Evolutionary conservation across 2,888 invertebrate genomes (phyloP).

Genomic region (Cerceris ruficornis): DNA sequence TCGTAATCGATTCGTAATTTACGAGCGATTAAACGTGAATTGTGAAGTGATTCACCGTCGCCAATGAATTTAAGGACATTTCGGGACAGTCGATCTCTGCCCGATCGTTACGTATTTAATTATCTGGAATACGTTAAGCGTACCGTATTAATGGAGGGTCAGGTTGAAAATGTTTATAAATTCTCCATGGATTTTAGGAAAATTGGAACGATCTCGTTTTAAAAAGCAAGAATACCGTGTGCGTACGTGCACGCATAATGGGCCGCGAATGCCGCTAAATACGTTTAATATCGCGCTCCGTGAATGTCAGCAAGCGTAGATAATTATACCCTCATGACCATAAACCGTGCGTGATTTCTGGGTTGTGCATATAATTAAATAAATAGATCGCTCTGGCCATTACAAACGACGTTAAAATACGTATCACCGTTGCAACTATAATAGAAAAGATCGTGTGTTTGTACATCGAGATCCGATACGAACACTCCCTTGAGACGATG

Average conservation of each 20-base stretch:
- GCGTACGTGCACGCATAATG: background rate
- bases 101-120: background rate
- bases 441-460: background rate
- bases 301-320: background rate
- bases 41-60: conserved; percentile 24
- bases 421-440: background rate
- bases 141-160: background rate
- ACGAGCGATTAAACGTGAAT: conserved; percentile 43
- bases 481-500: background rate
- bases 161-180: background rate
- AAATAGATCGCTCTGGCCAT: conserved; percentile 6
- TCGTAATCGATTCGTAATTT: conserved; percentile 44
- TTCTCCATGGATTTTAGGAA: background rate
- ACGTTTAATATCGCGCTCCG: conserved; percentile 1
- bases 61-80: conserved; percentile 31
- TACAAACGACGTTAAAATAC: background rate
- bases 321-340: conserved; percentile 6
- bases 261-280: background rate
- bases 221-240: background rate
- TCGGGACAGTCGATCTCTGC: background rate
- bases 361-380: conserved; percentile 8
- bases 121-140: background rate
- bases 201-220: background rate
- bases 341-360: conserved; percentile 1
- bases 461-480: conserved; percentile 2